Percentiles rank a stretch among this genome's conserved stretches.
Evolutionary conservation across 2,113 vertebrate genomes (phyloP).

Genomic region (Alligator sinensis): DNA sequence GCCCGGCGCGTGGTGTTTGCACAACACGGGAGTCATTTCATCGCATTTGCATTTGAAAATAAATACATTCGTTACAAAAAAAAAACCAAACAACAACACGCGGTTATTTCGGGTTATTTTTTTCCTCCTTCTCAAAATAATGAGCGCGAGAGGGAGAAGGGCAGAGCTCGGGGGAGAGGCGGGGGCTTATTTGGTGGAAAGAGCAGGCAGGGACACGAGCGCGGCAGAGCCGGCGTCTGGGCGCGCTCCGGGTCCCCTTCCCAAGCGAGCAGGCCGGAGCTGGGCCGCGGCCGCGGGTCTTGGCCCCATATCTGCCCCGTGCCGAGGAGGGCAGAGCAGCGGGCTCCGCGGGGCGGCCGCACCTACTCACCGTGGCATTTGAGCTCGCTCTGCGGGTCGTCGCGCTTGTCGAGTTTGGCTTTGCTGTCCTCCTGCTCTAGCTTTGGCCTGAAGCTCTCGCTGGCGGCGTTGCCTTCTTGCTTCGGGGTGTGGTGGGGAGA

Average conservation of each 20-base stretch:
- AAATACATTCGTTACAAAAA: constrained; percentile 2
- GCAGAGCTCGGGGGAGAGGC: neutral
- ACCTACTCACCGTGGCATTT: constrained; percentile 94
- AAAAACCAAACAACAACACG: neutral
- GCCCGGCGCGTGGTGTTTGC: constrained; percentile 20
- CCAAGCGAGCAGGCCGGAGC: no score
- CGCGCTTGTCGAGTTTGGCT: constrained; percentile 92
- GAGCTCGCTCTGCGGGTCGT: constrained; percentile 89
- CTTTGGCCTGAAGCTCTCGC: constrained; percentile 95
- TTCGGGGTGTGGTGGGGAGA: constrained; percentile 95
- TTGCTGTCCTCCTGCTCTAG: constrained; percentile 93
- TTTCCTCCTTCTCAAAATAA: neutral
- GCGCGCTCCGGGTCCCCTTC: no score
- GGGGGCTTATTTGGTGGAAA: neutral
- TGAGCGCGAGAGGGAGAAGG: neutral
- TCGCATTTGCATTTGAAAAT: constrained; percentile 58
- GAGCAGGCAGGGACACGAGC: neutral
- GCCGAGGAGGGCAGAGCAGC: neutral
- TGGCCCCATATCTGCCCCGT: no score
- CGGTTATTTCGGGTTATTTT: neutral
- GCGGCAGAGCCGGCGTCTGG: no score
- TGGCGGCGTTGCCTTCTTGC: constrained; percentile 85
- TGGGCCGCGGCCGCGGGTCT: no score
- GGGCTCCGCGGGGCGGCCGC: neutral
- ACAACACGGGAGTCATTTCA: constrained; percentile 39